Percentiles rank a stretch among this genome's conserved stretches.
phyloP scores from a whole-genome alignment of 2,113 vertebrate species.

The Xiphophorus hellerii region DNA sequence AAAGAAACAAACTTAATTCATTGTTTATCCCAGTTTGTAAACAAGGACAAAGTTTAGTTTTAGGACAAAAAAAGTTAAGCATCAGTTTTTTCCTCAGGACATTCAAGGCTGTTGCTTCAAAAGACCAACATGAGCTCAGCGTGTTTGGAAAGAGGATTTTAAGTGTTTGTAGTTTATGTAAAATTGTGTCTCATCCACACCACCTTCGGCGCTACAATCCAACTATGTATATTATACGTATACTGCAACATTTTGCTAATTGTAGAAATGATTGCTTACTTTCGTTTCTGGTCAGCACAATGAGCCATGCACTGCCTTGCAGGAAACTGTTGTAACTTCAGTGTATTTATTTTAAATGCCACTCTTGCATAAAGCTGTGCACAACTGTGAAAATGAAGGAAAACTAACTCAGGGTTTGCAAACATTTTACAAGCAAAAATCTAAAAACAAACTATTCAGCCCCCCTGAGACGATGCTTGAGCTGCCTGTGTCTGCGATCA shows the following conservation, averaged over 20 bases:
- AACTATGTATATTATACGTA: background rate
- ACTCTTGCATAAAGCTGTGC: background rate
- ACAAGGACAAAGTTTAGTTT: conserved; percentile 9
- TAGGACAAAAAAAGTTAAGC: conserved; percentile 23
- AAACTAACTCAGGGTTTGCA: background rate
- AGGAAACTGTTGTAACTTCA: background rate
- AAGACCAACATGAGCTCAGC: conserved; percentile 3
- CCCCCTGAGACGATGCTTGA: too few species aligned
- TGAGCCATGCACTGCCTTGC: background rate
- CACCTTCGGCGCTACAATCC: background rate
- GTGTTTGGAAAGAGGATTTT: background rate
- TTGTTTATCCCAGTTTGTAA: conserved; percentile 21
- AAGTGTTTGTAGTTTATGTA: background rate
- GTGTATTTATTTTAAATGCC: background rate
- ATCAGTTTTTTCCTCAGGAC: conserved; percentile 42
- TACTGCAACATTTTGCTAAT: background rate
- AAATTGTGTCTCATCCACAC: background rate
- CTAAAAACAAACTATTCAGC: background rate
- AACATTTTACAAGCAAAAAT: background rate
- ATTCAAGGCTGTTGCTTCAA: conserved; percentile 5
- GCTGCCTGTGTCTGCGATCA: background rate
- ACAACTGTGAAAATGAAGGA: background rate
- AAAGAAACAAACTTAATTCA: conserved; percentile 13
- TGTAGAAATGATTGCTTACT: background rate
- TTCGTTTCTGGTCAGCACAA: background rate